phyloP scores from a whole-genome alignment of 2,113 vertebrate genomes.

The Corythornis vintsioides region DNA sequence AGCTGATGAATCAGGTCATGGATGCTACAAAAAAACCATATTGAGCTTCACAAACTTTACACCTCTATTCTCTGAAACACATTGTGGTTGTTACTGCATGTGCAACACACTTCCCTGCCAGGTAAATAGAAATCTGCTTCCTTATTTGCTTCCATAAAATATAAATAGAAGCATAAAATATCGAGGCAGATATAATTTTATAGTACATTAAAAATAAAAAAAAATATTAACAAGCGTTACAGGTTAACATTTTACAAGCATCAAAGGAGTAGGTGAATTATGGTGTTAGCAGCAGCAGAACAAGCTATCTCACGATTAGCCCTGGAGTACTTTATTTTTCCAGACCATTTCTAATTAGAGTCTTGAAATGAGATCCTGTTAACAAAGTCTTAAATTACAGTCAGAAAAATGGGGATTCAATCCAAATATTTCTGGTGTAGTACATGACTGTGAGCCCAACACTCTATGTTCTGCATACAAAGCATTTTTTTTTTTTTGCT shows the following conservation, averaged over 20 bases:
- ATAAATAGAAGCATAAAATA: slow-evolving; percentile 62
- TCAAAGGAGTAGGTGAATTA: slow-evolving; percentile 45
- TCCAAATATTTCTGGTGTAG: neutral
- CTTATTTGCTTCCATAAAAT: slow-evolving; percentile 47
- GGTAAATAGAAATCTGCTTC: slow-evolving; percentile 18
- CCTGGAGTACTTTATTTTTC: slow-evolving; percentile 39
- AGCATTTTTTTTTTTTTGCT: neutral
- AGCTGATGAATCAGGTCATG: neutral
- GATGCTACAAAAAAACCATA: neutral
- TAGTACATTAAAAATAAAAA: slow-evolving; percentile 54
- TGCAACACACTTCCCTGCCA: neutral
- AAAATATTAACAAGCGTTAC: slow-evolving; percentile 38
- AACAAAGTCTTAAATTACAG: slow-evolving; percentile 18
- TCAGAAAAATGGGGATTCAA: neutral
- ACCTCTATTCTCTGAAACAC: neutral
- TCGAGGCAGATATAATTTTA: slow-evolving; percentile 57
- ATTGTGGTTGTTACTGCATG: neutral
- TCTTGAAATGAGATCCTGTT: slow-evolving; percentile 33
- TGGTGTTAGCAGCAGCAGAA: neutral
- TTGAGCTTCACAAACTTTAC: neutral
- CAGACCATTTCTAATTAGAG: slow-evolving; percentile 50
- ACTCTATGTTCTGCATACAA: neutral
- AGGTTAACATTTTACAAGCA: slow-evolving; percentile 54
- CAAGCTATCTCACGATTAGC: neutral
- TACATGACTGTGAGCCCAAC: neutral